Evolutionary conservation across 2,113 vertebrate genomes (phyloP), one percentile per base, ranked within the genome.

Genomic region (Galeopterus variegatus): DNA sequence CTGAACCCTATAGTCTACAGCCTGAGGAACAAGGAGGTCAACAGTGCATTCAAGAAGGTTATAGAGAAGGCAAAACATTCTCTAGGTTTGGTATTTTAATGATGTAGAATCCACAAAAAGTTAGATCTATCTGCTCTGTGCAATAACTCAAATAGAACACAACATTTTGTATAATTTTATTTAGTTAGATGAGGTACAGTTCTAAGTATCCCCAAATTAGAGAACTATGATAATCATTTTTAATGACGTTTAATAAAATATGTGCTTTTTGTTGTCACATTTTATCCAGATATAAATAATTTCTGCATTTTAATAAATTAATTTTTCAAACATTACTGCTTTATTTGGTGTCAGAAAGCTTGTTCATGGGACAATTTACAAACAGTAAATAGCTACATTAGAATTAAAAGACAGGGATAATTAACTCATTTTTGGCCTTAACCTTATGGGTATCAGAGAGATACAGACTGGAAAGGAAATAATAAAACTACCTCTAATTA

Each of bases 11-110:
- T 93, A 12, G 83, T 94, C 45, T 96, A 97, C 3, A 95, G 87
- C 11, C 18, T 97, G 36, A 92, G 93, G 48, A 96, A 86, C 67
- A 95, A 91, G 12, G 87, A 93, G 4, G 72, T 95, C 19, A 95
- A 97, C 23, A 56, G 3, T 72, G 83, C 95, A 13, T 81, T 95
- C 9, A 88, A 23, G 28, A 97, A 96, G 45, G 8, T 90, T 58
- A 15, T 89, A 81, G 14, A 76, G 11, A 84, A 62, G 60, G 36
- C 3, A 36, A 76, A 64, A 41, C 56, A 23, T 8, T 88, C 36
- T 65, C 11, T 95, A 17, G 41, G 41, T 41, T 41, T 41, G 4
- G 5, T 60, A 23, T 41, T 58, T 45, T 50, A 90, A 65, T 33
- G 14, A 79, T 21, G 1, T 62, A 72, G 18, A 64, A 14, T 28